Base-by-base conservation (phyloP, 1,140 invertebrate species). In the Pachyrhynchus sulphureomaculatus region DNA sequence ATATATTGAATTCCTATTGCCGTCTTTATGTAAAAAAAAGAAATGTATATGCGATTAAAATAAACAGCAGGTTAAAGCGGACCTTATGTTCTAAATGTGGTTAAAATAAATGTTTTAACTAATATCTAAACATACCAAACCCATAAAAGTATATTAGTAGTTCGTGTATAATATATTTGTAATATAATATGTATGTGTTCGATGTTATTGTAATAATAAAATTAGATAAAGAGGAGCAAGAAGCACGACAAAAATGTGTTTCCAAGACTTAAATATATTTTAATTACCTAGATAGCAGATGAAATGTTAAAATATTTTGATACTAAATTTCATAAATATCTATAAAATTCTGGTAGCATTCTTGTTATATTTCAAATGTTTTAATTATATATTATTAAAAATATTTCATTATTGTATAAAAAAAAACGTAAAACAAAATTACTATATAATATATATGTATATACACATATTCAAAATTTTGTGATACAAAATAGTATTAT, bases 221-320 rank as follows among this genome's bases (percentile, higher is more conserved):
- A 64, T 20, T 55, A 47, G 29, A 12, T 10, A 49, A 59, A 49
- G 26, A 39, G 29, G 26, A 41, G 23, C 4, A 42, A 57, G 51
- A 60, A 53, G 15, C 33, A 64, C 23, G 26, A 48, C 8, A 41
- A 42, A 48, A 32, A 29, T 55, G 45, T 63, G 24, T 52, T 63
- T 61, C 42, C 34, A 60, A 54, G 57, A 60, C 45, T 64, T 71
- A 67, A 70, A 71, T 72, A 72, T 72, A 72, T 72, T 72, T 72
- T 72, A 69, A 67, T 68, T 71, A 71, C 69, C 60, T 70, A 73
- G 67, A 70, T 72, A 73, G 69, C 65, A 65, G 67, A 72, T 20
- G 48, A 70, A 70, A 70, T 70, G 68, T 72, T 72, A 42, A 69
- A 42, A 72, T 73, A 70, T 73, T 73, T 73, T 73, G 69, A 73